Evolutionary conservation across 2,888 invertebrate genomes (phyloP), one percentile per base, ranked within the genome.

Genomic region (Andrena dorsata): DNA sequence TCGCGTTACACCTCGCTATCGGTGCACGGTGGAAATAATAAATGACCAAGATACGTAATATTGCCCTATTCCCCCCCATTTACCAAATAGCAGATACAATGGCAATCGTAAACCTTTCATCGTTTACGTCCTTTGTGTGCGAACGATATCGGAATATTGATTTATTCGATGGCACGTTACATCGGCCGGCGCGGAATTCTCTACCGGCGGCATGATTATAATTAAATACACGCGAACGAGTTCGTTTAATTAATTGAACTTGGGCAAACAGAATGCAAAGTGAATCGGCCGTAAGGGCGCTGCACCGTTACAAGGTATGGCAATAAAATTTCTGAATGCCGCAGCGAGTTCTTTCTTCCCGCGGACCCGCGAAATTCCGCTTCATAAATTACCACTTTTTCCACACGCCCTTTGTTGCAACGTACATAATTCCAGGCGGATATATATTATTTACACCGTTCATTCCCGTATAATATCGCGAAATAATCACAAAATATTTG

Each of bases 1-100:
- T 61, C 58, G 47, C 53, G 58, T 80, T 77, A 76, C 70, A 53
- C 65, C 76, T 76, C 30, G 47, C 51, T 53, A 28, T 47, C 58
- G 63, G 53, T 71, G 76, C 68, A 61, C 58, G 20, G 16, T 70
- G 61, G 77, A 68, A 85, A 82, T 83, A 80, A 85, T 75, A 80
- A 82, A 77, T 71, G 76, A 26, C 13, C 56, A 30, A 35, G 26
- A 53, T 26, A 58, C 72, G 76, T 76, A 83, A 85, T 85, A 83
- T 83, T 76, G 78, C 75, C n/a, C 80, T 80, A 70, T 80, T 74
- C 77, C 41, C 13, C 13, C 76, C 23, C 63, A 58, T 85, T 87
- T 63, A 76, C 47, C 68, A 78, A 87, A 86, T 58, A 74, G 20
- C 75, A 71, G 53, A 63, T 65, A 85, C 73, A 87, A 85, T 61